Evolutionary conservation across 1,140 invertebrate species (phyloP), one percentile per base, ranked within the genome.

Genomic region (Drosophila prosaltans): DNA sequence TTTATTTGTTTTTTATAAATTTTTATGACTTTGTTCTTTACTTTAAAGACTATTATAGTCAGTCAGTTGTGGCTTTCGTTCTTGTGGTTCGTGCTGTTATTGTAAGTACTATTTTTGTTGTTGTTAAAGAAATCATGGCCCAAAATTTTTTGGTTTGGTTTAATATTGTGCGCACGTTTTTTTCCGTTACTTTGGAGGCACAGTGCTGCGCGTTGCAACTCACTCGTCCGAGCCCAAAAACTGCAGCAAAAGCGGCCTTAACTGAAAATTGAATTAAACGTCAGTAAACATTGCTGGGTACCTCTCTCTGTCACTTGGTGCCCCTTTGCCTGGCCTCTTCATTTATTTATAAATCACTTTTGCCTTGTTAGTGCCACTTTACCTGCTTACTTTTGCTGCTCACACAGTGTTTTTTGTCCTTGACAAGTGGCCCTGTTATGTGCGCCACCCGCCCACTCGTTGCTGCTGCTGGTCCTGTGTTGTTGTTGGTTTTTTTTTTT

Each of bases 141-240:
- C 66, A 65, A 65, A 79, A 66, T 70, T 69, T 70, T 69, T 40
- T 51, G 41, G 62, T 54, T 69, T 16, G 16, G 16, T 16, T 86
- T 78, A 40, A 64, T 76, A 86, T 82, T 81, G 69, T 68, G 72
- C 40, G 66, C 82, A 85, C 82, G 82, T 82, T 76, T 68, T 68
- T 68, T 45, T 58, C 55, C 65, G 78, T 69, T 81, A 81, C 78
- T 60, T 68, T 69, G 57, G 41, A 43, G 69, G 66, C 67, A 11
- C 41, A 41, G n/a, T 51, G 48, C 48, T 51, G 16, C 8, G 16
- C 36, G 58, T 21, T n/a, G 36, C 69, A 45, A 43, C 65, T 10
- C 7, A 11, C 10, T 36, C 32, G 28, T 30, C 28, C 28, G 6
- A 36, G 60, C 41, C 32, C 16, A 16, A 16, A 57, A 28, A 65